Evolutionary conservation across 2,888 invertebrate genomes (phyloP).

Genomic region (Dione juno): DNA sequence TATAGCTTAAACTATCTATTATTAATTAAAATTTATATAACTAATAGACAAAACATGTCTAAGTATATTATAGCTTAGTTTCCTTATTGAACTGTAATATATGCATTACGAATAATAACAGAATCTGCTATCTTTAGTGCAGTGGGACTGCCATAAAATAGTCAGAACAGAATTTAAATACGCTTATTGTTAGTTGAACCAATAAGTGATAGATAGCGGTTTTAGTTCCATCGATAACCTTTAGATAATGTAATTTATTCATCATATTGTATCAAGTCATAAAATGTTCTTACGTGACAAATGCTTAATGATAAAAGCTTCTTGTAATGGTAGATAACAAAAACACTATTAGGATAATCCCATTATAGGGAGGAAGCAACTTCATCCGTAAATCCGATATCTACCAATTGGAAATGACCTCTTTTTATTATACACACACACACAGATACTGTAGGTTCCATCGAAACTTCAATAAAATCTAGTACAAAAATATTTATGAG

Average conservation of each 20-base stretch:
- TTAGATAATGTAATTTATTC: not conserved
- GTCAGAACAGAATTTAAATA: not conserved
- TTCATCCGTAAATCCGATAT: slow-evolving; percentile 34
- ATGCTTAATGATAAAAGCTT: slow-evolving; percentile 12
- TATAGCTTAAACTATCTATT: not conserved
- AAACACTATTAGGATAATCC: slow-evolving; percentile 32
- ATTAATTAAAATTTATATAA: too few species aligned
- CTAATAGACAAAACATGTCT: too few species aligned
- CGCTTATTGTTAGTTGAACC: not conserved
- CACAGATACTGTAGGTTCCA: too few species aligned
- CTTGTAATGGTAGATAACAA: slow-evolving; percentile 6
- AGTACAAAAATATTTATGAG: too few species aligned
- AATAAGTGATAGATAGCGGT: not conserved
- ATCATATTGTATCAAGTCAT: not conserved
- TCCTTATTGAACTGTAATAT: too few species aligned
- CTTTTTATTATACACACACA: slow-evolving; percentile 26
- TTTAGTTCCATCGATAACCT: not conserved
- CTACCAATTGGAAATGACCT: slow-evolving; percentile 29
- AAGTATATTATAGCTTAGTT: too few species aligned
- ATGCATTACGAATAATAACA: too few species aligned
- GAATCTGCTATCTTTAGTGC: too few species aligned
- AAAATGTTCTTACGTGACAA: slow-evolving; percentile 10
- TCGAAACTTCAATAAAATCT: too few species aligned
- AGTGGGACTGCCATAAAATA: too few species aligned
- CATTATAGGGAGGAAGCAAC: slow-evolving; percentile 34